Conservation (phyloP, 2,888 invertebrate genomes). For the Leucophenga montana region DNA sequence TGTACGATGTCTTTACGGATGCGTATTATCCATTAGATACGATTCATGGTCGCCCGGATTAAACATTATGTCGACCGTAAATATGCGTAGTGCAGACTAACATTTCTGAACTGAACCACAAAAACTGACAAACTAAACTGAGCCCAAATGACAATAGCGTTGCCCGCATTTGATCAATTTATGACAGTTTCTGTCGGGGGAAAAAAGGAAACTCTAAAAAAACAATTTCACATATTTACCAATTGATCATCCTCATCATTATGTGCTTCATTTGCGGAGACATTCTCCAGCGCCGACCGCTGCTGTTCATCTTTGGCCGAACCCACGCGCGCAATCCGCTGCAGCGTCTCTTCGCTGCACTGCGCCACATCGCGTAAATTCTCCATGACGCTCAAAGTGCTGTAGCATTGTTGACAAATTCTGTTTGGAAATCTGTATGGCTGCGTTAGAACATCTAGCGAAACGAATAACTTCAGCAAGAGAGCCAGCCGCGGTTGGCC, state of each 20-base stretch:
- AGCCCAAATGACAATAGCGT: too few species aligned
- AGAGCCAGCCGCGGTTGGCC: constrained; percentile 52
- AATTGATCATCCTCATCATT: constrained; percentile 39
- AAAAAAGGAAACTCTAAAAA: too few species aligned
- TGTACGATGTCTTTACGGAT: too few species aligned
- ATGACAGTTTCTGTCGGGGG: too few species aligned
- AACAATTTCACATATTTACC: constrained; percentile 45
- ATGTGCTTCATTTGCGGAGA: not conserved
- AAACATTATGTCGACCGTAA: too few species aligned
- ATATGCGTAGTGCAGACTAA: too few species aligned
- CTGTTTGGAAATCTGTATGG: constrained; percentile 53
- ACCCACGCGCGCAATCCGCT: constrained; percentile 29
- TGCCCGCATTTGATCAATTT: too few species aligned
- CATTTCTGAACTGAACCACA: too few species aligned
- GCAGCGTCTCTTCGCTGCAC: constrained; percentile 49
- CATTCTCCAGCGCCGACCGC: not conserved
- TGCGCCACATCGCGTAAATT: constrained; percentile 56
- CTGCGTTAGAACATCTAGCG: constrained; percentile 55
- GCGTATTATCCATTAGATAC: too few species aligned
- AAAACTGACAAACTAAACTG: too few species aligned
- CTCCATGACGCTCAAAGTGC: constrained; percentile 58
- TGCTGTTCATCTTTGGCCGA: constrained; percentile 9
- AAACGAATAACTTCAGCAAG: constrained; percentile 55
- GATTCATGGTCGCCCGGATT: too few species aligned
- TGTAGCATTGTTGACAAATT: constrained; percentile 60